Evolutionary conservation across 2,888 invertebrate species (phyloP), one percentile per base, ranked within the genome.

Genomic region (Lasioglossum calceatum): DNA sequence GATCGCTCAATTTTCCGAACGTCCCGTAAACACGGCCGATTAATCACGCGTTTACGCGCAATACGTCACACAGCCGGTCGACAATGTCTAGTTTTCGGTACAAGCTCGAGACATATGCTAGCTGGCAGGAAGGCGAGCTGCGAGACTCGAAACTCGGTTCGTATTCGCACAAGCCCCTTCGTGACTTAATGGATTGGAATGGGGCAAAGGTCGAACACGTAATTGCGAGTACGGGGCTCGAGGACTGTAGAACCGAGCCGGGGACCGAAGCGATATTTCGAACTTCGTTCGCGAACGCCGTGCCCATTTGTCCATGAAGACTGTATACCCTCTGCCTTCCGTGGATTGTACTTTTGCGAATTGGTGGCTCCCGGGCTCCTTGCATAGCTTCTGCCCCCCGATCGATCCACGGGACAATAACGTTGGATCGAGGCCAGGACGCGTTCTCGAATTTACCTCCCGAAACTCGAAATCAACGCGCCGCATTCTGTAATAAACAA

Each of bases 141-240:
- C 82, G 78, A 76, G 77, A 74, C 70, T 71, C 79, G 83, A 77
- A 32, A 32, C 64, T 32, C 77, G 89, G 58, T 78, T 84, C 84
- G 83, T 74, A 86, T 85, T 87, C 81, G 81, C 83, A 80, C 85
- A 32, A 58, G 84, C 87, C 91, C 87, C 83, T 91, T 82, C 84
- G 86, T 82, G 89, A 86, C 82, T 88, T 87, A 89, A 92, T 91
- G 89, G 90, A 90, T 90, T 89, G 90, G 87, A 88, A 92, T 88
- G 88, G 89, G 90, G 86, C 88, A 86, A 89, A 91, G 92, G 87
- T 89, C 91, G 89, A 92, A 89, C 89, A 91, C 89, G 89, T 93
- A 92, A 92, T 93, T 93, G 90, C 90, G 82, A 90, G 84, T 86
- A 84, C 85, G 79, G 58, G 58, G 58, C 84, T 81, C 58, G n/a